Evolutionary conservation across 2,888 invertebrate genomes (phyloP), one percentile per base, ranked within the genome.

Genomic region (Allophyes oxyacanthae): DNA sequence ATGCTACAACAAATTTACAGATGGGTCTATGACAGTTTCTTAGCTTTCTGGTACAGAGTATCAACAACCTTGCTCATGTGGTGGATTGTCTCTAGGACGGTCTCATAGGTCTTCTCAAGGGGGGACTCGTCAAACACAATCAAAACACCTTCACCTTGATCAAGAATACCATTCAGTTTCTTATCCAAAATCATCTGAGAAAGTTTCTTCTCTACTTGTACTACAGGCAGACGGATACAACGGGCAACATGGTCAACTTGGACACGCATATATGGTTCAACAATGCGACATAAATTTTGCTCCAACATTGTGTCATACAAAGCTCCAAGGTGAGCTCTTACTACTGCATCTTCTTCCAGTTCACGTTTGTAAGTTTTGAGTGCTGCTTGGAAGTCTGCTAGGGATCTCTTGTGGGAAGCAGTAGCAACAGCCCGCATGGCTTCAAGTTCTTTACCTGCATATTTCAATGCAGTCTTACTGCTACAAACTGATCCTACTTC

Each of bases 111-210:
- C 89, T 98, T 98, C 90, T 99, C 99, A 58, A 98, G 96, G 42
- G 97, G 96, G 56, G 97, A 97, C 86, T 99, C 98, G 88, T 99
- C 99, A 90, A 99, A 99, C 36, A 99, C 98, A 82, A 99, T 98
- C 66, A 99, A 94, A 49, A 99, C 99, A 63, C 99, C 99, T 90
- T 98, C 98, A 61, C 99, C 99, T 94, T 99, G 99, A 94, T 99
- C 99, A 74, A 99, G 95, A 77, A 99, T 99, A 15, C 99, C 99
- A 92, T 97, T 96, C 77, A 99, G 97, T 92, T 99, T 99, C 84
- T 98, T 98, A 91, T 99, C 99, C 88, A 99, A 94, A 86, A 99
- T 99, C 99, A 99, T 99, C 93, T 99, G 99, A 45, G 99, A 99
- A 58, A 99, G 94, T 92, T 99, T 99, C 94, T 99, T 99, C 92